phyloP scores from a whole-genome alignment of 2,113 vertebrate genomes.

The Siniperca knerii region DNA sequence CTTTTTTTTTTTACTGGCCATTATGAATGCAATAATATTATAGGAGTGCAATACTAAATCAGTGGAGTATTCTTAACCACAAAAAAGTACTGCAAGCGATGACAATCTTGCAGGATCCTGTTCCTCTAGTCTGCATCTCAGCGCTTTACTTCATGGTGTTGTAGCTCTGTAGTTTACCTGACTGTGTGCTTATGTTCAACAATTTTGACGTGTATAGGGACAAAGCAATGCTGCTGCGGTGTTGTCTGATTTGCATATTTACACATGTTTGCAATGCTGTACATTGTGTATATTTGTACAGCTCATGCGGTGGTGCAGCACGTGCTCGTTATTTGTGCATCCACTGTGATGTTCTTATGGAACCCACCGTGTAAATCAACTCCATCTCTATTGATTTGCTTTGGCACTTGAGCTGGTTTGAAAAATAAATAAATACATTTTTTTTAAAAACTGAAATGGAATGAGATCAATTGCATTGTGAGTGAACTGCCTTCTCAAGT shows the following conservation, averaged over 20 bases:
- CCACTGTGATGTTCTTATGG: conserved; percentile 16
- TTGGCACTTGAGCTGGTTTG: conserved; percentile 17
- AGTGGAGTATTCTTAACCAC: too few species aligned
- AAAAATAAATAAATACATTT: not conserved
- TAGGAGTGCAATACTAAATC: not conserved
- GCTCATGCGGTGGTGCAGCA: conserved; percentile 9
- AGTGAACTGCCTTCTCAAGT: conserved; percentile 44
- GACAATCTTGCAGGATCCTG: not conserved
- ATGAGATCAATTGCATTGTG: conserved; percentile 28
- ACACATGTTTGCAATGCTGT: conserved; percentile 1
- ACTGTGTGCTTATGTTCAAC: conserved; percentile 11
- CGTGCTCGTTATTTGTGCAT: conserved; percentile 23
- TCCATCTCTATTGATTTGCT: conserved; percentile 44
- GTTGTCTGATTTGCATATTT: conserved; percentile 45
- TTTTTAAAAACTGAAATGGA: not conserved
- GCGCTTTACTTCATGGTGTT: not conserved
- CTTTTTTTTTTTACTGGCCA: not conserved
- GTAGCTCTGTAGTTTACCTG: not conserved
- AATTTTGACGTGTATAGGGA: not conserved
- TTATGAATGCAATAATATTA: not conserved
- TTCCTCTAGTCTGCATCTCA: not conserved
- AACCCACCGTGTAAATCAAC: conserved; percentile 36
- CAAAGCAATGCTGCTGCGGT: not conserved
- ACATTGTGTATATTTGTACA: conserved; percentile 16
- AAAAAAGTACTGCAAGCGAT: not conserved